A percentile compares a stretch with the other conserved stretches of the same genome.
Evolutionary conservation across 2,113 vertebrate genomes (phyloP).

Genomic region (Pachypanchax playfairii): DNA sequence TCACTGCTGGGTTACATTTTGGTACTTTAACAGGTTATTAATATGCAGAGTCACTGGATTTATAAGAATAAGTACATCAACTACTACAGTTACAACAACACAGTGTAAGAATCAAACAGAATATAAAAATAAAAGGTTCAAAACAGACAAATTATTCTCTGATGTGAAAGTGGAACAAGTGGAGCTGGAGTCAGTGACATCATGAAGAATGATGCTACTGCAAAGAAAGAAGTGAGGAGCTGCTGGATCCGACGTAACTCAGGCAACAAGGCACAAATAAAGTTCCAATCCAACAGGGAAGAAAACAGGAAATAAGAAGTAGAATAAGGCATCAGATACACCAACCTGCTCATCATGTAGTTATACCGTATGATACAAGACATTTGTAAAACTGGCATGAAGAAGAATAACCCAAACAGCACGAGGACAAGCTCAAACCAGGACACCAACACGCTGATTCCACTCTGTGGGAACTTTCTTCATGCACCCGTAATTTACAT

Average conservation of each 20-base stretch:
- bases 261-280: constrained; percentile 67
- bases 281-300: constrained; percentile 44
- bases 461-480: constrained; percentile 12
- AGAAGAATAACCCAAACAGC: too few relatives aligned
- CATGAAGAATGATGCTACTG: constrained; percentile 8
- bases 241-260: constrained; percentile 21
- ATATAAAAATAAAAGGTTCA: constrained; percentile 34
- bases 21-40: constrained; percentile 35
- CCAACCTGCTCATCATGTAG: background rate
- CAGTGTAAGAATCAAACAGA: constrained; percentile 9
- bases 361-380: constrained; percentile 1
- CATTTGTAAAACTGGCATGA: background rate
- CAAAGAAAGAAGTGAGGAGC: background rate
- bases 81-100: constrained; percentile 5
- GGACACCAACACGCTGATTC: constrained; percentile 3
- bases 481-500: constrained; percentile 2
- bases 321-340: constrained; percentile 55
- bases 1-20: constrained; percentile 38
- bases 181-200: background rate
- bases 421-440: background rate
- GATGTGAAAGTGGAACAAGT: too few relatives aligned
- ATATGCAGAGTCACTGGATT: constrained; percentile 31
- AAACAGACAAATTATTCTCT: constrained; percentile 5
- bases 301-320: constrained; percentile 6
- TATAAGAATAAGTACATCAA: constrained; percentile 14